These are phyloP conservation scores for Bolborhynchus lineola DNA, from an alignment of 2,113 vertebrate genomes.

Conservation along the genomic window DNA sequence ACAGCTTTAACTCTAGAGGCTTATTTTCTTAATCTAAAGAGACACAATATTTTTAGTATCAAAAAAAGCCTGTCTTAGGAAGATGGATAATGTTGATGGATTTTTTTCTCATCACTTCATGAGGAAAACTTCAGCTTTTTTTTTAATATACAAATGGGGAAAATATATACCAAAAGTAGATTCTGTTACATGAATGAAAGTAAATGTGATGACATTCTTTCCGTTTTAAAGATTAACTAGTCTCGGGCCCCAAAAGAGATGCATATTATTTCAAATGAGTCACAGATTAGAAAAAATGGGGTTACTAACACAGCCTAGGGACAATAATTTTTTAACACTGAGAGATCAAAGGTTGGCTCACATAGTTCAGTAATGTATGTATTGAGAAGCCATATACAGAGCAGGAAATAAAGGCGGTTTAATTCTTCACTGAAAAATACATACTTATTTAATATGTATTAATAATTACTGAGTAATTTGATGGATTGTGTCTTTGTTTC, in stretches of 20 bases:
- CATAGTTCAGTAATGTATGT: not conserved
- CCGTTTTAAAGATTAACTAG: conserved; percentile 45
- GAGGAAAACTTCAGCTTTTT: not conserved
- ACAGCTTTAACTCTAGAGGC: not conserved
- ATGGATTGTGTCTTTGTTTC: not conserved
- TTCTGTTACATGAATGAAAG: not conserved
- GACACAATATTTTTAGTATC: not conserved
- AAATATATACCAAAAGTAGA: not conserved
- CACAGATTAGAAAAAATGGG: conserved; percentile 38
- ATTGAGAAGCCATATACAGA: not conserved
- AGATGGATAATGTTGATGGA: not conserved
- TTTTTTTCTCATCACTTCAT: not conserved
- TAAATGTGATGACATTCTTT: conserved; percentile 2
- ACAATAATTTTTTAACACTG: not conserved
- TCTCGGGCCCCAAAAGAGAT: not conserved
- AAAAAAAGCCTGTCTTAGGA: not conserved
- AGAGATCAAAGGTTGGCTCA: conserved; percentile 27
- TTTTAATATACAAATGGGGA: not conserved
- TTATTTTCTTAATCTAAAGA: not conserved
- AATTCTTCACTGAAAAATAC: not conserved
- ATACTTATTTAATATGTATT: not conserved
- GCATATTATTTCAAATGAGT: conserved; percentile 29
- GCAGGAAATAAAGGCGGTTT: not conserved
- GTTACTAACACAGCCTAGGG: not conserved
- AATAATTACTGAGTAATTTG: not conserved